phyloP scores from a whole-genome alignment of 1,140 invertebrate species.

The Medauroidea extradentata region DNA sequence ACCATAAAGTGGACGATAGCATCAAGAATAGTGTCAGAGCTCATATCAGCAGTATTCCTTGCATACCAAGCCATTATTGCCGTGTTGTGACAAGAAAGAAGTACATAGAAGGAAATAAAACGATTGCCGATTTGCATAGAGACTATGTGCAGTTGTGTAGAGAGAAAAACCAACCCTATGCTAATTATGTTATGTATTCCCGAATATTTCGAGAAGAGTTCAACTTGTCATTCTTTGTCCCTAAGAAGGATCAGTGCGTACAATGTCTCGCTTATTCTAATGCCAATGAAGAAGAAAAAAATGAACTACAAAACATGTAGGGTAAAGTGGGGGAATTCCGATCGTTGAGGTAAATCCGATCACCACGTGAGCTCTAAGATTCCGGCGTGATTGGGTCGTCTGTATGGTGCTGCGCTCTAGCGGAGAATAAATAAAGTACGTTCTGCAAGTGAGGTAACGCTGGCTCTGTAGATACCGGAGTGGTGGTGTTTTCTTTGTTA shows the following conservation, averaged over 20 bases:
- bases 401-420: too few relatives aligned
- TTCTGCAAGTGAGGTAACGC: too few relatives aligned
- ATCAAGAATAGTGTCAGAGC: conserved; percentile 30
- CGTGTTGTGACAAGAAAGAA: conserved; percentile 27
- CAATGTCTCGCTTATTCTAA: neutral
- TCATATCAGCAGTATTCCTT: conserved; percentile 36
- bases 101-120: conserved; percentile 36
- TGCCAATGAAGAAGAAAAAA: too few relatives aligned
- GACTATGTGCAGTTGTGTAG: conserved; percentile 28
- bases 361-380: too few relatives aligned
- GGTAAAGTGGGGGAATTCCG: too few relatives aligned
- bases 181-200: conserved; percentile 28
- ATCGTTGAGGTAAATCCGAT: too few relatives aligned
- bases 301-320: too few relatives aligned
- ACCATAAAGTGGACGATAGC: conserved; percentile 25
- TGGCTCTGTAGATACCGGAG: too few relatives aligned
- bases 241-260: conserved; percentile 20
- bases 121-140: conserved; percentile 33
- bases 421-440: too few relatives aligned
- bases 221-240: conserved; percentile 27
- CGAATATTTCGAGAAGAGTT: conserved; percentile 35
- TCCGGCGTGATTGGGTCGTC: too few relatives aligned
- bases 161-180: conserved; percentile 20
- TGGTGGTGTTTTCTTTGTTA: too few relatives aligned
- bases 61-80: conserved; percentile 35